Evolutionary conservation across 2,113 vertebrate genomes (phyloP), one percentile per base, ranked within the genome.

Genomic region (Chiloscyllium plagiosum): DNA sequence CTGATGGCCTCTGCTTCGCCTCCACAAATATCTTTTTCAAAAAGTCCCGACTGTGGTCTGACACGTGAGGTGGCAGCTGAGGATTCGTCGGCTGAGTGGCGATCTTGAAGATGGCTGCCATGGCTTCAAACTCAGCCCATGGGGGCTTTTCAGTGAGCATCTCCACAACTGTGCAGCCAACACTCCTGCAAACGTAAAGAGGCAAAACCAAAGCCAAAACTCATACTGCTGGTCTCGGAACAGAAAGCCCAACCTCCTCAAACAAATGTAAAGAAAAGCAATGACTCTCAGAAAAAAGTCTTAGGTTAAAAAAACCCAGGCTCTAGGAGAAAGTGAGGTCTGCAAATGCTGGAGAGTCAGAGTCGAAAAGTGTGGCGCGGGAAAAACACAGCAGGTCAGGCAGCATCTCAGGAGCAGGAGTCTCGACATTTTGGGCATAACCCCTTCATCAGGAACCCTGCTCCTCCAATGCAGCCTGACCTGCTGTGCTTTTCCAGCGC

Each of bases 101-200:
- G 2, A 99, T 99, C 97, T 99, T 99, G 97, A 99, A 99, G 97
- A 99, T 99, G 98, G 99, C 99, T 78, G 99, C 99, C 99, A 99
- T 99, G 85, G 99, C 99, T 98, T 99, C 99, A 0, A 98, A 99
- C 97, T 99, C 99, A 0, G 99, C 99, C 99, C 99, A 99, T 0
- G 99, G 99, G 2, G 99, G 99, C 96, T 99, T 98, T 97, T 99
- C 99, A 0, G 99, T 99, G 96, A 99, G 97, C 99, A 99, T 99
- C 98, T 99, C 99, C 96, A 99, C 99, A 26, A 99, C 99, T 1
- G 99, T 99, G 97, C 99, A 99, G 96, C 98, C 99, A 24, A 99
- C 98, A 2, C 99, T 99, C 99, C 99, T 99, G 96, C 76, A 97
- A 96, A 69, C 0, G 96, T 96, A 96, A 96, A 96, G 96, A 96